Percentiles rank a stretch among this genome's conserved stretches.
Evolutionary conservation across 2,113 vertebrate species (phyloP).

Genomic region (Nyctibius bracteatus): DNA sequence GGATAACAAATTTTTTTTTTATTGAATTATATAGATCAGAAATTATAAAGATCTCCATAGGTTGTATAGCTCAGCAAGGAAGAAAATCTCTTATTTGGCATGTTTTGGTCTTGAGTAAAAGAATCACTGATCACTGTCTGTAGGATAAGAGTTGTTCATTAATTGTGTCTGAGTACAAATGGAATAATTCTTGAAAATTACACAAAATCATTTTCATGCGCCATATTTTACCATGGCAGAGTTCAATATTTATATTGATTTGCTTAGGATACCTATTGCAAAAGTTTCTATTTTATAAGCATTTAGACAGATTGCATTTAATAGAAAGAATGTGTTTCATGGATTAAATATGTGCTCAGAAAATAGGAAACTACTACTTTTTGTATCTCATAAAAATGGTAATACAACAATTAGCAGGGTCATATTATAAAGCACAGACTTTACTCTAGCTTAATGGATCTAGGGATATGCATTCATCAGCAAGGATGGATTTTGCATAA

Average conservation of each 20-base stretch:
- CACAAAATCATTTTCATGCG: background rate
- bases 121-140: background rate
- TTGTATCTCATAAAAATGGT: slow-evolving; percentile 84
- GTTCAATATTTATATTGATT: slow-evolving; percentile 63
- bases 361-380: slow-evolving; percentile 69
- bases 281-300: slow-evolving; percentile 39
- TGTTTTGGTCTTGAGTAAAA: background rate
- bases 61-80: background rate
- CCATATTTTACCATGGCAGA: background rate
- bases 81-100: background rate
- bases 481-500: slow-evolving; percentile 85
- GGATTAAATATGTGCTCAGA: slow-evolving; percentile 63
- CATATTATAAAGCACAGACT: slow-evolving; percentile 79
- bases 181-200: background rate
- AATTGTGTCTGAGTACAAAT: background rate
- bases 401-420: slow-evolving; percentile 83
- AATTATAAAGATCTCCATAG: background rate
- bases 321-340: slow-evolving; percentile 53
- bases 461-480: slow-evolving; percentile 82
- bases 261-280: slow-evolving; percentile 32
- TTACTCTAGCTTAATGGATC: slow-evolving; percentile 79
- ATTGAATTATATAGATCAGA: background rate
- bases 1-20: background rate
- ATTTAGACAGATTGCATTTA: slow-evolving; percentile 56
- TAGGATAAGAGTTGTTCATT: background rate